These are phyloP conservation scores for Tricholauxania praeusta DNA, from an alignment of 2,888 invertebrate species.

Conservation along the genomic window DNA sequence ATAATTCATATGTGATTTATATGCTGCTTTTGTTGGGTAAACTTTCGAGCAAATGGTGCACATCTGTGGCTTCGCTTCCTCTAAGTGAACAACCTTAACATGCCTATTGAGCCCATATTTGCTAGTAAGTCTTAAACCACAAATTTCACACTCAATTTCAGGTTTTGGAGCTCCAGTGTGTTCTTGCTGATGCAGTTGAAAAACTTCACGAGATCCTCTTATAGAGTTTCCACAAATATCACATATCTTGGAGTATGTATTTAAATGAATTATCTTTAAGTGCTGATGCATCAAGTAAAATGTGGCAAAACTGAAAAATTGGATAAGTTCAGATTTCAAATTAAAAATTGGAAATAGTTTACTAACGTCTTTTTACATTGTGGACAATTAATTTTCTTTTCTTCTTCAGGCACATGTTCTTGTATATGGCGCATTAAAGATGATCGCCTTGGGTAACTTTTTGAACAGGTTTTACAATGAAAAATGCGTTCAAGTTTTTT, in stretches of 20 bases:
- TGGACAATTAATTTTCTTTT: conserved; percentile 56
- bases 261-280: conserved; percentile 59
- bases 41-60: conserved; percentile 60
- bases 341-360: conserved; percentile 8
- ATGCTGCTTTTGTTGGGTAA: conserved; percentile 58
- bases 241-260: conserved; percentile 61
- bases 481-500: conserved; percentile 53
- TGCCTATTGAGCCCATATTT: conserved; percentile 62
- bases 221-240: conserved; percentile 64
- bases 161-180: conserved; percentile 57
- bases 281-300: conserved; percentile 59
- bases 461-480: conserved; percentile 61
- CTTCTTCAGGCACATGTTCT: conserved; percentile 60
- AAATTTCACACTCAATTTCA: conserved; percentile 59
- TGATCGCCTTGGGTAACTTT: conserved; percentile 58
- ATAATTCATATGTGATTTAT: conserved; percentile 61
- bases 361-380: conserved; percentile 52
- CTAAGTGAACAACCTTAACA: conserved; percentile 61
- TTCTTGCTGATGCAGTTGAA: conserved; percentile 60
- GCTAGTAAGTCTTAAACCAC: conserved; percentile 57
- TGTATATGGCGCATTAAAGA: conserved; percentile 59
- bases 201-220: conserved; percentile 54
- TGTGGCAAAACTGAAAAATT: conserved; percentile 55
- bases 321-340: not conserved
- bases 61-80: conserved; percentile 57